A percentile compares a stretch with the other conserved stretches of the same genome.
Conservation (phyloP, 2,888 invertebrate species). For the Archips crataeganus region DNA sequence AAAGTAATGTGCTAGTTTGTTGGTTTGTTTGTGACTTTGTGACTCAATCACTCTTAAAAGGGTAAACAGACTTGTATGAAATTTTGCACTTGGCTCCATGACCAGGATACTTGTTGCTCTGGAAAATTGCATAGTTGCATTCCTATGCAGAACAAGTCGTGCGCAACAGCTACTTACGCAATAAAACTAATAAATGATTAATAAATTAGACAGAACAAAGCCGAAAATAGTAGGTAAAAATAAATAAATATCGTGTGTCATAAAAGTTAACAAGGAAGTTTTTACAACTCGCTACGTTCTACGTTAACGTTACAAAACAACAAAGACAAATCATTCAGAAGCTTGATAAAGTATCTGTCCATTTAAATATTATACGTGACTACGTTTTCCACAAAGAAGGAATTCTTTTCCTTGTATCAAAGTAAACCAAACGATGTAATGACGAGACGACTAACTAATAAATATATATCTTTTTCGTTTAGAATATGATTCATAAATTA, state of each 20-base stretch:
- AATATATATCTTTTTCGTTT: background rate
- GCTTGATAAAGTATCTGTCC: background rate
- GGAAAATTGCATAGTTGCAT: too few species aligned
- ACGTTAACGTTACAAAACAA: background rate
- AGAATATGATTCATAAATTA: conserved; percentile 25
- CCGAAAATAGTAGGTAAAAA: background rate
- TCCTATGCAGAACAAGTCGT: too few species aligned
- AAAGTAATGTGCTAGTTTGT: too few species aligned
- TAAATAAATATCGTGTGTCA: background rate
- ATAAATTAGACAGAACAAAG: background rate
- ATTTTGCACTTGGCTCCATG: too few species aligned
- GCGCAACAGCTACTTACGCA: background rate
- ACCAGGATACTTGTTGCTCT: too few species aligned
- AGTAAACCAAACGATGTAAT: conserved; percentile 9
- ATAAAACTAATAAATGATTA: background rate
- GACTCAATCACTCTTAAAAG: too few species aligned
- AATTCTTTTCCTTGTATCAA: conserved; percentile 15
- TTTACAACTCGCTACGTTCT: background rate
- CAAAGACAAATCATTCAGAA: background rate
- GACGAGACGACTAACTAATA: background rate
- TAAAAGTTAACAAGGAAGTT: background rate
- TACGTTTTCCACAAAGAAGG: background rate
- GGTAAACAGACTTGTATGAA: too few species aligned
- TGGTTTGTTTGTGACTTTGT: too few species aligned
- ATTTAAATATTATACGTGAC: background rate